phyloP scores from a whole-genome alignment of 2,888 invertebrate species.

The Aphidoletes aphidimyza region DNA sequence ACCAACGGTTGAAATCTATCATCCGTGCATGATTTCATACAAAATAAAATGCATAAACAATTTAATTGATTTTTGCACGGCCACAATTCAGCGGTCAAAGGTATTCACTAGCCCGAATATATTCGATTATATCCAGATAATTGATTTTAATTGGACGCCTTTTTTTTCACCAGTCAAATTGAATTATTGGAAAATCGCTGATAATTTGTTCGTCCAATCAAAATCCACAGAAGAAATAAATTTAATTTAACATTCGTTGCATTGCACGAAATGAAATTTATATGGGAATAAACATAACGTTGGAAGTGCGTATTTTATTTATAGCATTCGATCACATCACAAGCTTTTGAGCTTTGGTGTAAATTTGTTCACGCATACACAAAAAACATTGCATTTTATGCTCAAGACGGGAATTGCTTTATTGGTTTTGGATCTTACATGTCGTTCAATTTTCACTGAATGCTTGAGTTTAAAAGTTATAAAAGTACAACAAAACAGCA shows the following conservation, averaged over 20 bases:
- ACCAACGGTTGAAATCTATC: neutral
- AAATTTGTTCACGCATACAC: no score
- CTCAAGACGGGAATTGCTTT: neutral
- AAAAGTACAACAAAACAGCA: neutral
- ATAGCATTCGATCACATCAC: neutral
- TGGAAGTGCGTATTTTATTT: neutral
- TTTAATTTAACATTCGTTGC: no score
- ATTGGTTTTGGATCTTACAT: neutral
- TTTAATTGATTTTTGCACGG: neutral
- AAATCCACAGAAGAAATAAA: no score
- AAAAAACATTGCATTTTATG: neutral
- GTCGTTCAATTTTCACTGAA: neutral
- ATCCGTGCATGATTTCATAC: no score
- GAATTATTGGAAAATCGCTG: neutral
- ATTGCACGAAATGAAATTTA: no score
- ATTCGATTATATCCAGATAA: neutral
- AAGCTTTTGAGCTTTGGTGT: neutral
- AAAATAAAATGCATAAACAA: neutral
- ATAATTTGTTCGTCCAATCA: no score
- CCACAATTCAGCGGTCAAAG: neutral
- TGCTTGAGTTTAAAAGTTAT: neutral
- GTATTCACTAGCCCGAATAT: neutral
- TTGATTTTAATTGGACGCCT: neutral
- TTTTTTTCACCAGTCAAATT: neutral
- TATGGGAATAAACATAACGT: no score